Conservation (phyloP, 1,140 invertebrate species). For the Aphidius ervi region DNA sequence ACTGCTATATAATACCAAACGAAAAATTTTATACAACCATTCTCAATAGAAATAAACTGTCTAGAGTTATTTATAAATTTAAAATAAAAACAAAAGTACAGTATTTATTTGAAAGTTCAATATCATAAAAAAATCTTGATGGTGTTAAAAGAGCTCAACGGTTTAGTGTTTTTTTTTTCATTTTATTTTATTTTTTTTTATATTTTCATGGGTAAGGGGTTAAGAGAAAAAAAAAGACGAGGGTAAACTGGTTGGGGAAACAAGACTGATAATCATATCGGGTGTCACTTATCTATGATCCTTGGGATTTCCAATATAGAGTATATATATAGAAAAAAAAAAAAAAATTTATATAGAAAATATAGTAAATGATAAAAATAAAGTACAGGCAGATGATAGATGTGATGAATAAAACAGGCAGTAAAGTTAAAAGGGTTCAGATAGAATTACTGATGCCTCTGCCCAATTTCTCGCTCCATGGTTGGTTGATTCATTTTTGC, state of each 20-base stretch:
- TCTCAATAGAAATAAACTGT: no score
- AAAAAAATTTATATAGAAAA: no score
- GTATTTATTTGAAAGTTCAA: no score
- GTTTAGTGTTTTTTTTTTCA: neutral
- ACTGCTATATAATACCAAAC: no score
- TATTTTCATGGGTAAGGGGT: neutral
- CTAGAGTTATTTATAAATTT: no score
- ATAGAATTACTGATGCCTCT: neutral
- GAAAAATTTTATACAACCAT: no score
- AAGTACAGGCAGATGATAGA: no score
- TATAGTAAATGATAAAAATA: neutral
- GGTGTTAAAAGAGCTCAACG: conserved; percentile 1
- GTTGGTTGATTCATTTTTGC: conserved; percentile 39
- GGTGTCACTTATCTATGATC: conserved; percentile 15
- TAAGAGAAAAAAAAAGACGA: neutral
- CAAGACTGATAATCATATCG: conserved; percentile 18
- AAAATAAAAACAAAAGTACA: no score
- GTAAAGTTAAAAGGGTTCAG: neutral
- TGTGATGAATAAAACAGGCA: neutral
- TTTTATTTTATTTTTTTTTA: no score
- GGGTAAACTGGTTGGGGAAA: neutral
- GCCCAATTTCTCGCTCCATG: conserved; percentile 31
- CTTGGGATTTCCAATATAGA: neutral
- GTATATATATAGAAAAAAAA: neutral
- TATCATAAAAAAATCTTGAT: no score